phyloP scores from a whole-genome alignment of 2,113 vertebrate species.

The Percopsis transmontana region DNA sequence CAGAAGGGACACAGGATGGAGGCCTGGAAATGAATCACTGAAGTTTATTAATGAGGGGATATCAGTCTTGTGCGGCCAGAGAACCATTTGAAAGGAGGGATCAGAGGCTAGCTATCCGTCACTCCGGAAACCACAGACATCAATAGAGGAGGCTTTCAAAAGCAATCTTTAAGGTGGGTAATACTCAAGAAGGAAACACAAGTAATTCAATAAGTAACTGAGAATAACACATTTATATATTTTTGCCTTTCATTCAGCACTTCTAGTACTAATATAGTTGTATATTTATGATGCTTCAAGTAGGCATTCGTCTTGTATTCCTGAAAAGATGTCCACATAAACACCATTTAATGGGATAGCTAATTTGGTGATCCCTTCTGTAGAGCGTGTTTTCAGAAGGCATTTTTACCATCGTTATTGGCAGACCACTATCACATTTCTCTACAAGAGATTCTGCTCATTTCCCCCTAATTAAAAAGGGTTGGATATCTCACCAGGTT shows the following conservation, averaged over 20 bases:
- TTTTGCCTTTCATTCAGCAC: background rate
- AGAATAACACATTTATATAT: background rate
- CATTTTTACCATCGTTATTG: background rate
- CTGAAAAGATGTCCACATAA: constrained; percentile 1
- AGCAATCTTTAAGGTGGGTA: constrained; percentile 22
- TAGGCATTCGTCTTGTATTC: constrained; percentile 1
- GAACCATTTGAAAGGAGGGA: constrained; percentile 61
- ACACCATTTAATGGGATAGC: too few species aligned
- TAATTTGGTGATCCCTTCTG: too few species aligned
- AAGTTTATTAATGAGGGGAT: constrained; percentile 68
- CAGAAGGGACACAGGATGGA: constrained; percentile 50
- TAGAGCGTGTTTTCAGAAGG: background rate
- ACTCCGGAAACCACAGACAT: constrained; percentile 44
- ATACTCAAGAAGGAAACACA: constrained; percentile 4
- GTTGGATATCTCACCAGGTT: constrained; percentile 19
- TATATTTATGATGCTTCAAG: background rate
- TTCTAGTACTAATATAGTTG: background rate
- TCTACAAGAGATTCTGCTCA: background rate
- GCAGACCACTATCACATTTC: background rate
- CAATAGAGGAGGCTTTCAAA: constrained; percentile 31
- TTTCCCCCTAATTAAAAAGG: background rate
- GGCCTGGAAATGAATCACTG: constrained; percentile 65
- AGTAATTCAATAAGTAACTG: background rate
- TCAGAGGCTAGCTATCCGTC: constrained; percentile 57
- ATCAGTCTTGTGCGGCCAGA: constrained; percentile 53